Percentiles rank a stretch among this genome's conserved stretches.
phyloP scores from a whole-genome alignment of 2,113 vertebrate genomes.

The Ammodytes dubius region DNA sequence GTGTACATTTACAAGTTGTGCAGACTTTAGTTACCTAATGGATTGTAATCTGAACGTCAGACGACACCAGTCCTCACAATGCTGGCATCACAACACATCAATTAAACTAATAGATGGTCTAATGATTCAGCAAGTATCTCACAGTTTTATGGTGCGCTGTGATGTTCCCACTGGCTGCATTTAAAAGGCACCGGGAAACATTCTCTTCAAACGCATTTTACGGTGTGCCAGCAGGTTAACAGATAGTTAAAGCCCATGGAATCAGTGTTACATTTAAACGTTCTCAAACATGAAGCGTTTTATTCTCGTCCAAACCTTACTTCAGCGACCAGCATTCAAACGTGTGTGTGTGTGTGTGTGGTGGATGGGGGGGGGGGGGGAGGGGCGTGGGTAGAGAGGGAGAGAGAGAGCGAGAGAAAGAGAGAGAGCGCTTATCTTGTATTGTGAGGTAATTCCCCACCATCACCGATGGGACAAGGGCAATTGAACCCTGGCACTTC shows the following conservation, averaged over 20 bases:
- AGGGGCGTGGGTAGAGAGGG: neutral
- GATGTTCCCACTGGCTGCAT: slow-evolving; percentile 48
- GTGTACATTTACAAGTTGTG: neutral
- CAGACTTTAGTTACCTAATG: slow-evolving; percentile 18
- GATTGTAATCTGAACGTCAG: slow-evolving; percentile 23
- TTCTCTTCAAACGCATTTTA: slow-evolving; percentile 56
- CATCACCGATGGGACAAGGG: slow-evolving; percentile 69
- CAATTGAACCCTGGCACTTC: slow-evolving; percentile 73
- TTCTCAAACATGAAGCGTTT: slow-evolving; percentile 65
- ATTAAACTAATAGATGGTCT: slow-evolving; percentile 64
- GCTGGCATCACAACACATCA: slow-evolving; percentile 44
- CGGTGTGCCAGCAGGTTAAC: slow-evolving; percentile 70
- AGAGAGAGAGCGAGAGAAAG: neutral
- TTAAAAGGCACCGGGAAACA: slow-evolving; percentile 48
- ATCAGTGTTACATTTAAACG: slow-evolving; percentile 65
- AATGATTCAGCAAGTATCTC: slow-evolving; percentile 59
- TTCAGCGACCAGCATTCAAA: slow-evolving; percentile 47
- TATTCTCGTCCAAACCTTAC: slow-evolving; percentile 59
- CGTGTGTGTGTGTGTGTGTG: slow-evolving; percentile 14
- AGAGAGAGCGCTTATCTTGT: slow-evolving; percentile 21
- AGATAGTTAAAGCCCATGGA: slow-evolving; percentile 67
- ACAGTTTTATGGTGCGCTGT: slow-evolving; percentile 48
- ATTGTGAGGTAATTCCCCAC: slow-evolving; percentile 53
- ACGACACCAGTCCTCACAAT: slow-evolving; percentile 22
- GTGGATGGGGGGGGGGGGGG: neutral